Base-by-base conservation (phyloP, 2,797 vertebrate species). In the Channallabes apus region DNA sequence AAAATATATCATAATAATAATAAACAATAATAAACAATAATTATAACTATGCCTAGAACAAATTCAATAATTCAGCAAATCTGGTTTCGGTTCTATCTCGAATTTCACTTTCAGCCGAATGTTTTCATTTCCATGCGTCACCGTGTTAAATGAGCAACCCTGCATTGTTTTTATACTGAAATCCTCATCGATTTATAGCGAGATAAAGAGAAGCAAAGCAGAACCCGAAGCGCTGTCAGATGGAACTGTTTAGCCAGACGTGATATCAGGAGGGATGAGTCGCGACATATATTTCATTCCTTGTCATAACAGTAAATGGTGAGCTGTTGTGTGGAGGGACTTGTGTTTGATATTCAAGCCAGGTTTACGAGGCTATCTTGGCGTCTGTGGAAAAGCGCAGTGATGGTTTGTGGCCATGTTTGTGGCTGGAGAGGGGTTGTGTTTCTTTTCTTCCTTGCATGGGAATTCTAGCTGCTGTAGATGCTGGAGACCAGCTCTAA, bases 91-190 rank as follows among this genome's bases (percentile, higher is more conserved):
- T 76, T 56, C 72, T 7, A 24, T 1, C 5, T 51, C 3, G 38
- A n/a, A 56, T 56, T 58, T 76, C 51, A 58, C 73, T 56, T 76
- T 76, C 51, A 14, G n/a, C 72, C 73, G 17, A 76, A 15, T 56
- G 5, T 73, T 73, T 51, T 58, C 51, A 76, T 76, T 56, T 76
- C 72, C 20, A 17, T 29, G 72, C 2, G 46, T 75, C 46, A 29
- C 6, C n/a, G 7, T 14, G 7, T 29, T 58, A 29, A 58, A 29
- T 56, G 51, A 76, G 73, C 72, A 75, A 54, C 51, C 24, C 46
- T 20, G 46, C n/a, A 29, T 29, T 0, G 51, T 56, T 76, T 46
- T 29, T 20, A 11, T 76, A 76, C 15, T 20, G 15, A 29, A 27
- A 54, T 18, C 14, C 8, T 7, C 72, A 29, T 75, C 4, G 22